A percentile compares a stretch with the other conserved stretches of the same genome.
Conservation (phyloP, 2,113 vertebrate species). For the Phalacrocorax pelagicus region DNA sequence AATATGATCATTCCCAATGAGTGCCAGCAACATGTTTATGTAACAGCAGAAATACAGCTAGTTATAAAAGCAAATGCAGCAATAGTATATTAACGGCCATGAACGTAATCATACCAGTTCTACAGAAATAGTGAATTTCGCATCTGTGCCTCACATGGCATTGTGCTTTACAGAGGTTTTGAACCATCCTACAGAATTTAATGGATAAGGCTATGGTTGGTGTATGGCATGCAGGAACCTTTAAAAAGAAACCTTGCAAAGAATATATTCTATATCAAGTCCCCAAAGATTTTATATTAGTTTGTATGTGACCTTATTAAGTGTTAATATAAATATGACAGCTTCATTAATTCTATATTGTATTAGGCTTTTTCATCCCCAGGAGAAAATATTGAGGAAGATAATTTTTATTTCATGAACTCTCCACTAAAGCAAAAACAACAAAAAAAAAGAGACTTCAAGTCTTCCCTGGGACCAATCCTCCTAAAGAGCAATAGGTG, state of each 20-base stretch:
- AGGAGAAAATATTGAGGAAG: neutral
- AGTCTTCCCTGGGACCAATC: neutral
- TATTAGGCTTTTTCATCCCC: neutral
- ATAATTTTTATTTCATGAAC: neutral
- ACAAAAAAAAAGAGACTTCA: neutral
- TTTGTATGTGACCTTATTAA: neutral
- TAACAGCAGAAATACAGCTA: neutral
- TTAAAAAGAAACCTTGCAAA: neutral
- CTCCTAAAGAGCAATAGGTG: neutral
- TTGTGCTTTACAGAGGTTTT: neutral
- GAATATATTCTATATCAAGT: neutral
- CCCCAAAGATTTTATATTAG: neutral
- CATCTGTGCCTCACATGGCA: neutral
- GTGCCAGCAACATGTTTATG: neutral
- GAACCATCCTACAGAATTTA: neutral
- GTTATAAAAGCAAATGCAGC: neutral
- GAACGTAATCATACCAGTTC: neutral
- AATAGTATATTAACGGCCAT: neutral
- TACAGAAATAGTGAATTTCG: neutral
- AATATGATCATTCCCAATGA: neutral
- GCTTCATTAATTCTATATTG: neutral
- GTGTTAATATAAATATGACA: neutral
- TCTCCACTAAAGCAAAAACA: neutral
- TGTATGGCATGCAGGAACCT: neutral
- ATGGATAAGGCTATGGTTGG: neutral